Evolutionary conservation across 2,888 invertebrate genomes (phyloP).

Genomic region (Acleris emargana): DNA sequence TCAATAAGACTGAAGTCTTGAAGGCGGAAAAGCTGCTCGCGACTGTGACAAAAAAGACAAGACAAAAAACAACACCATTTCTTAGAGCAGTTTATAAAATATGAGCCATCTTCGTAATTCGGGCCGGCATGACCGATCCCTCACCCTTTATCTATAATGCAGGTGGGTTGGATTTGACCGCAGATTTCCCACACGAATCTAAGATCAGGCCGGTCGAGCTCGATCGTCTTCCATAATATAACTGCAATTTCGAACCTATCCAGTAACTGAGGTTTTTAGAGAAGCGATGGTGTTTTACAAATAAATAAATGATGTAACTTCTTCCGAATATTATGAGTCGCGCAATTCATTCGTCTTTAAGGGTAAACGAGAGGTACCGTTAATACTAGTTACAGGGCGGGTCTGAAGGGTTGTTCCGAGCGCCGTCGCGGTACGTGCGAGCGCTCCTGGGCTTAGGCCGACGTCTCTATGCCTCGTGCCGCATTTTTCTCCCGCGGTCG

Average conservation of each 20-base stretch:
- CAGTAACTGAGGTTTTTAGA: background rate
- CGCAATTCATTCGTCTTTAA: constrained; percentile 13
- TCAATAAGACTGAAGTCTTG: constrained; percentile 9
- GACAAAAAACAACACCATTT: constrained; percentile 14
- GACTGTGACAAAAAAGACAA: no score
- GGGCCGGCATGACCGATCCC: constrained; percentile 40
- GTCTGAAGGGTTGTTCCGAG: constrained; percentile 49
- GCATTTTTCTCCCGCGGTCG: constrained; percentile 54
- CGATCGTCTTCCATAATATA: constrained; percentile 19
- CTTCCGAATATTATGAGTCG: background rate
- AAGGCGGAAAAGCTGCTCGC: constrained; percentile 1
- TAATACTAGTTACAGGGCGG: constrained; percentile 50
- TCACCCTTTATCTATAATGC: constrained; percentile 45
- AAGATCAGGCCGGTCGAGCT: constrained; percentile 22
- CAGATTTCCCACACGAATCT: constrained; percentile 23
- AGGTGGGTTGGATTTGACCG: constrained; percentile 36
- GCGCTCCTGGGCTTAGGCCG: constrained; percentile 37
- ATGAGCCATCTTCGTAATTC: constrained; percentile 33
- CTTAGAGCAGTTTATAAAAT: constrained; percentile 15
- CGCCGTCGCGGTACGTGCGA: constrained; percentile 44
- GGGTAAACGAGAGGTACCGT: constrained; percentile 41
- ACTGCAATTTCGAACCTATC: constrained; percentile 18
- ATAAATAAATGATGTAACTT: constrained; percentile 5
- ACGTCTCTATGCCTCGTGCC: constrained; percentile 45
- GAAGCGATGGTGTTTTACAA: constrained; percentile 2